phyloP scores from a whole-genome alignment of 2,888 invertebrate genomes.

The Tryphoninae sp. region DNA sequence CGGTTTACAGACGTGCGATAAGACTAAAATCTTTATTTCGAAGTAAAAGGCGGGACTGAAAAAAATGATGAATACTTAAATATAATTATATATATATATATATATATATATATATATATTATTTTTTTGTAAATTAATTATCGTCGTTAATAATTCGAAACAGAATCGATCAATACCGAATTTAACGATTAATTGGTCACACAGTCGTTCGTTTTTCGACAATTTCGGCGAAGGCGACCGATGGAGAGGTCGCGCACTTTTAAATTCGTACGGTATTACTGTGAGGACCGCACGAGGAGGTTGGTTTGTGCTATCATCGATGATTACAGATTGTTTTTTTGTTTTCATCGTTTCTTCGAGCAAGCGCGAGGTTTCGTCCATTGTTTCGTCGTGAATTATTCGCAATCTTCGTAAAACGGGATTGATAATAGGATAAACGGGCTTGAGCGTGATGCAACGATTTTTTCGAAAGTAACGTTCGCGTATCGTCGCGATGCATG shows the following conservation, averaged over 20 bases:
- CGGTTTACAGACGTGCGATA: too few species aligned
- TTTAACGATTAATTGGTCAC: slow-evolving; percentile 20
- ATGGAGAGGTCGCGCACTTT: not conserved
- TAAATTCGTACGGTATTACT: not conserved
- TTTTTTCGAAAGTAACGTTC: slow-evolving; percentile 32
- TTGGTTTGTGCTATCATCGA: slow-evolving; percentile 15
- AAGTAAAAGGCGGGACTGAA: too few species aligned
- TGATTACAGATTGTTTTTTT: slow-evolving; percentile 9
- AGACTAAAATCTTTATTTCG: too few species aligned
- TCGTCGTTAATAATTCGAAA: not conserved
- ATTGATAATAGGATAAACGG: slow-evolving; percentile 39
- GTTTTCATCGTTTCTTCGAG: not conserved
- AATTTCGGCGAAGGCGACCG: not conserved
- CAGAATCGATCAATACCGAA: not conserved
- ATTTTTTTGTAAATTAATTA: not conserved
- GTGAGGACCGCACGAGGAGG: not conserved
- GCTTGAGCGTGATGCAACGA: slow-evolving; percentile 47
- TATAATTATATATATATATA: too few species aligned
- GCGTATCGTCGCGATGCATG: slow-evolving; percentile 14
- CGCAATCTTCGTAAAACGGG: slow-evolving; percentile 22
- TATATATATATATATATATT: too few species aligned
- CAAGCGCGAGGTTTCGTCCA: slow-evolving; percentile 19
- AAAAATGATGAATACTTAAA: too few species aligned
- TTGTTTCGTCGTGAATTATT: slow-evolving; percentile 11
- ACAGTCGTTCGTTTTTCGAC: slow-evolving; percentile 15